phyloP scores from a whole-genome alignment of 2,113 vertebrate genomes.

The Raphicerus campestris region DNA sequence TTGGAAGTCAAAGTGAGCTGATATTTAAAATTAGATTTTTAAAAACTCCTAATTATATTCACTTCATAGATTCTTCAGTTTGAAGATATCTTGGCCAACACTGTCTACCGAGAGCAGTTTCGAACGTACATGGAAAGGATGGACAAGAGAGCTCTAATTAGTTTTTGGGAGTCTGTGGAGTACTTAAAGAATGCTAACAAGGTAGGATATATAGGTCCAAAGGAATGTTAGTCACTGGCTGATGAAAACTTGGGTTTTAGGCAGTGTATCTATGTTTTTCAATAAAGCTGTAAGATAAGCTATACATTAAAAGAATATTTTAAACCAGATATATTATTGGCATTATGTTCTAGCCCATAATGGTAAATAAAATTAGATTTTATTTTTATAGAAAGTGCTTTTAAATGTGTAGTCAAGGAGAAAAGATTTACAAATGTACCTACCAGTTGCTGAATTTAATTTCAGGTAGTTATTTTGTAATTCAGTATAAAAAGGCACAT shows the following conservation, averaged over 20 bases:
- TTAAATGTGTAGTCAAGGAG: neutral
- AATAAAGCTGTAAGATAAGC: neutral
- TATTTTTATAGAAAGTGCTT: constrained; percentile 20
- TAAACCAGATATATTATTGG: neutral
- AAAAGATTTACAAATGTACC: neutral
- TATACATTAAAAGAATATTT: neutral
- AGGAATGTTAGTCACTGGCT: neutral
- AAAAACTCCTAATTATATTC: neutral
- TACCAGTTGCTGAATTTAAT: neutral
- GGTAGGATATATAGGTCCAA: constrained; percentile 78
- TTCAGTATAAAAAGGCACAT: neutral
- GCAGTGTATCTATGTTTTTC: neutral
- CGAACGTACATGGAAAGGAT: constrained; percentile 93
- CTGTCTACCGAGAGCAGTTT: constrained; percentile 91
- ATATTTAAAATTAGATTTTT: neutral
- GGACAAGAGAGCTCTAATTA: constrained; percentile 91
- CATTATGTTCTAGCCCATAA: neutral
- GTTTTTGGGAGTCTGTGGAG: constrained; percentile 96
- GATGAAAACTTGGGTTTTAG: neutral
- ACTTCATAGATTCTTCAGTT: constrained; percentile 94
- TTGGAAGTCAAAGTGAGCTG: constrained; percentile 7
- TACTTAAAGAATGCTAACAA: constrained; percentile 94
- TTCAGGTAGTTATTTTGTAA: neutral
- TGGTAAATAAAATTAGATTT: neutral
- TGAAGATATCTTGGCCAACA: constrained; percentile 92